Conservation (phyloP, 2,888 invertebrate species). For the Agrilus mali region DNA sequence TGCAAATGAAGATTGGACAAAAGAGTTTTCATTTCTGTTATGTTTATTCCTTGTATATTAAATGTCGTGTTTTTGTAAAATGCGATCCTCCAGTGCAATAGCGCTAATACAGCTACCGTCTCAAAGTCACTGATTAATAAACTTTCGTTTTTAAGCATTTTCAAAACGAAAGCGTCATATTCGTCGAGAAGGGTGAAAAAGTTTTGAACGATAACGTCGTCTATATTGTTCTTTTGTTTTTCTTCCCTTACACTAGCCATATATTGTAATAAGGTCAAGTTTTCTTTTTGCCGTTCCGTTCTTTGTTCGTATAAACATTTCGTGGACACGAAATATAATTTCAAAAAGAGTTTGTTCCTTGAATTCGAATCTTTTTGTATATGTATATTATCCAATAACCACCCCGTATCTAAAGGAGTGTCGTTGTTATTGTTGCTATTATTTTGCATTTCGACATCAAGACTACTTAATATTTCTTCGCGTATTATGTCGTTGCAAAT, state of each 20-base stretch:
- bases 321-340: conserved; percentile 12
- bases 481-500: conserved; percentile 3
- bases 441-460: neutral
- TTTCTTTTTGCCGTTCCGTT: conserved; percentile 23
- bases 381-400: conserved; percentile 23
- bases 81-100: conserved; percentile 40
- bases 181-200: conserved; percentile 37
- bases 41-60: conserved; percentile 16
- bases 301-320: conserved; percentile 2
- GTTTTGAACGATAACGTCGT: conserved; percentile 41
- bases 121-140: conserved; percentile 28
- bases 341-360: conserved; percentile 12
- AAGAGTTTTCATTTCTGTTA: conserved; percentile 32
- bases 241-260: conserved; percentile 30
- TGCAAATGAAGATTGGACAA: conserved; percentile 53
- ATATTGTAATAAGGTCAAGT: conserved; percentile 37
- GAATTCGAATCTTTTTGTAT: conserved; percentile 3
- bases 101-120: conserved; percentile 34
- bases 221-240: conserved; percentile 35
- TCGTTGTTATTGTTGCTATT: neutral
- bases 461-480: neutral
- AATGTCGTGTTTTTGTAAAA: conserved; percentile 29
- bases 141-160: conserved; percentile 26
- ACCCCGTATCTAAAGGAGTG: conserved; percentile 26
- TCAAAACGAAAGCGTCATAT: conserved; percentile 36